phyloP scores from a whole-genome alignment of 1,140 invertebrate genomes.

The Aphaenogaster ashmeadi region DNA sequence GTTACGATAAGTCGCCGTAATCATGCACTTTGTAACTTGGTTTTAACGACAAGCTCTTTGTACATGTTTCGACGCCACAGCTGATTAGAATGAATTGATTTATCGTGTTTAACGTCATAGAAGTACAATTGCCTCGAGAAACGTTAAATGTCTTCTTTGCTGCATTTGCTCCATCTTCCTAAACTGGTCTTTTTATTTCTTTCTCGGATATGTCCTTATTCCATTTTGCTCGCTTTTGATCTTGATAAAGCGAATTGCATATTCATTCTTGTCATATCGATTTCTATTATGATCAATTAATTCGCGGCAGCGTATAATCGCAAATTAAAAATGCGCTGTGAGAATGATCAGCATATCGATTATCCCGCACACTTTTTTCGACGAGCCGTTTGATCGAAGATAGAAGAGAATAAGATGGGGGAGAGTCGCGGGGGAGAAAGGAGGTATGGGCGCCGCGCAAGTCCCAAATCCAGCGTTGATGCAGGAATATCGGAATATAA shows the following conservation, averaged over 20 bases:
- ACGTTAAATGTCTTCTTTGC: neutral
- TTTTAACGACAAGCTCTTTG: neutral
- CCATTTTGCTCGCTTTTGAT: conserved; percentile 6
- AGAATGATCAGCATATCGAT: conserved; percentile 40
- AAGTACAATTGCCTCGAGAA: neutral
- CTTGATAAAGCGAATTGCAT: neutral
- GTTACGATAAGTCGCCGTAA: conserved; percentile 2
- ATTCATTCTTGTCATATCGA: conserved; percentile 14
- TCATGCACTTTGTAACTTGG: neutral
- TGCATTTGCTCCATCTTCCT: neutral
- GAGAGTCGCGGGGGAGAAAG: conserved; percentile 53
- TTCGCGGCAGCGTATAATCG: neutral
- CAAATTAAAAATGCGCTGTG: conserved; percentile 44
- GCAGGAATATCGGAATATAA: conserved; percentile 81
- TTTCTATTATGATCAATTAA: conserved; percentile 15
- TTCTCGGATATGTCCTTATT: neutral
- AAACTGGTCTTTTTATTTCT: neutral
- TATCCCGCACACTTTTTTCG: conserved; percentile 25
- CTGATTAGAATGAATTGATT: conserved; percentile 6
- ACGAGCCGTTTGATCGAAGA: conserved; percentile 17
- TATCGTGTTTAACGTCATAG: neutral
- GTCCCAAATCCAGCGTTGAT: conserved; percentile 69
- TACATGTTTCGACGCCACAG: neutral
- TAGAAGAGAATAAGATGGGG: conserved; percentile 81
- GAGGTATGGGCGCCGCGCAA: conserved; percentile 50